Percentiles rank a stretch among this genome's conserved stretches.
These are phyloP conservation scores for Indicator maculatus DNA, from an alignment of 2,113 vertebrate genomes.

Conservation along the genomic window DNA sequence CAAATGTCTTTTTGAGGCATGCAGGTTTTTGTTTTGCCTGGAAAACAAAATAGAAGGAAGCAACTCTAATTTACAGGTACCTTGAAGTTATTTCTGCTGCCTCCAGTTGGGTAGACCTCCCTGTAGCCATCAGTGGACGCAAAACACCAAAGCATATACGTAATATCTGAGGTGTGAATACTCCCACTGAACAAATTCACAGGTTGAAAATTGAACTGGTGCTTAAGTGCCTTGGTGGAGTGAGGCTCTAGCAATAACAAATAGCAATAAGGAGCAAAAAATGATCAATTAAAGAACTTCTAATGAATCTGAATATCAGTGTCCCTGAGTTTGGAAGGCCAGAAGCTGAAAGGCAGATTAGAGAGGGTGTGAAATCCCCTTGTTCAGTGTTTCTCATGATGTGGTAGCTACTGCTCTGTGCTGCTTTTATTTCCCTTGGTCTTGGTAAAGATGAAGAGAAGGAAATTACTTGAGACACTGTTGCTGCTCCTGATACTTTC, in stretches of 20 bases:
- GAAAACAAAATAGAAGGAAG: slow-evolving; percentile 2
- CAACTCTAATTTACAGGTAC: neutral
- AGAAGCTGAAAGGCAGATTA: slow-evolving; percentile 11
- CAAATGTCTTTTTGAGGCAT: neutral
- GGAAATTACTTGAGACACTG: slow-evolving; percentile 10
- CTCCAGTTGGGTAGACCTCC: neutral
- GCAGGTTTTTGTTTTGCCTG: neutral
- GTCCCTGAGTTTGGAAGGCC: neutral
- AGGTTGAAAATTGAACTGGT: neutral
- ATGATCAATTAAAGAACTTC: slow-evolving; percentile 8
- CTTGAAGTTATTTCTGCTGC: neutral
- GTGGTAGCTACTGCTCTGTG: neutral
- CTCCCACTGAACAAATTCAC: neutral
- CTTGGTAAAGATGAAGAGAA: slow-evolving; percentile 29
- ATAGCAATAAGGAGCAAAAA: slow-evolving; percentile 9
- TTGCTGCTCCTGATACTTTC: slow-evolving; percentile 13
- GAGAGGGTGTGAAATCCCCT: neutral
- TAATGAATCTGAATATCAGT: neutral
- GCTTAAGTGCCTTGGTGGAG: neutral
- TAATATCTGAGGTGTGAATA: neutral
- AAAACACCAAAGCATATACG: neutral
- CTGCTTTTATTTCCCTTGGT: neutral
- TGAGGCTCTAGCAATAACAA: slow-evolving; percentile 22
- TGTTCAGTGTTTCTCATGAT: slow-evolving; percentile 3
- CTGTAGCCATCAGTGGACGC: neutral